Base-by-base conservation (phyloP, 2,113 vertebrate species). In the Oenanthe melanoleuca region DNA sequence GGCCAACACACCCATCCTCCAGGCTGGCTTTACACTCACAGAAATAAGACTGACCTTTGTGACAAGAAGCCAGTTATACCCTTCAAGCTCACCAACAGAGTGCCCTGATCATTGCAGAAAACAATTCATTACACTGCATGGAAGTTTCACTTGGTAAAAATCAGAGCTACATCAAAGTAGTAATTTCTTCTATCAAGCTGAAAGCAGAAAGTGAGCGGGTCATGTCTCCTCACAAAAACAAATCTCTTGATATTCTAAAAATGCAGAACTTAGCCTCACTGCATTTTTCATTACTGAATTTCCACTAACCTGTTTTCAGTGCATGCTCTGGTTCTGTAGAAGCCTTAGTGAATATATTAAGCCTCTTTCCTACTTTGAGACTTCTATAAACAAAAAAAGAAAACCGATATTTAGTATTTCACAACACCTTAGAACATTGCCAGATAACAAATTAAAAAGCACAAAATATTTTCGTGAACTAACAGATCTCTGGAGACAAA, bases 271-370 rank as follows among this genome's bases (percentile, higher is more conserved):
- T 86, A 78, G 63, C 64, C 74, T 82, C n/a, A 49, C 18, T 64
- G 64, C 25, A 14, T 63, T 75, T 74, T 80, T 81, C 79, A 59
- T 92, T 74, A 63, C 25, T 72, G 52, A 85, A 78, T 94, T 89
- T 95, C 91, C 80, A 98, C 98, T 96, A 96, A 98, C 98, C 98
- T 98, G 97, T 91, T 97, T 95, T 50, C 92, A 92, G 80, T 67
- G 78, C 17, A 0, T 66, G 82, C 85, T 96, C 94, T 67, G 95
- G 74, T 92, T 97, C 91, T 70, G 97, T 63, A 66, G 96, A 29
- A 64, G 50, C 3, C 28, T 93, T 79, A 28, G 97, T 93, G 90
- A 99, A 99, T 97, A 99, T 98, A 91, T 98, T 98, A 42, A 99
- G 98, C 88, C 98, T 98, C 93, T 92, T 99, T 49, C 96, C 97